phyloP scores from a whole-genome alignment of 2,888 invertebrate species.

The Apodemia mormo region DNA sequence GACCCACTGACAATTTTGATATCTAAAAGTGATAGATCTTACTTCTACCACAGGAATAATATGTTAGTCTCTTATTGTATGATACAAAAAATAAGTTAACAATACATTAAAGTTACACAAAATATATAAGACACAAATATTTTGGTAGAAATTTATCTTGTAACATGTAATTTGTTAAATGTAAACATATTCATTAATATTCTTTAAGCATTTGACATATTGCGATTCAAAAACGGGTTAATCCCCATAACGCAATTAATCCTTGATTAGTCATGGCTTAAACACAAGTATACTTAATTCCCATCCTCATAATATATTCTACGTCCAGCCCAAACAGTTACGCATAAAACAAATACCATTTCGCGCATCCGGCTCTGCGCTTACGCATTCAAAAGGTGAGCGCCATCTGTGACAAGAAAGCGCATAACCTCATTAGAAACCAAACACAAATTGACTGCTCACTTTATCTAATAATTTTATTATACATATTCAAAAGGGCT shows the following conservation, averaged over 20 bases:
- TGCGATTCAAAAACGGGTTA: constrained; percentile 8
- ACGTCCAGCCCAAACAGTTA: constrained; percentile 65
- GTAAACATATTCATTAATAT: neutral
- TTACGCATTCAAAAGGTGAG: constrained; percentile 72
- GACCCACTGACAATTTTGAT: too few relatives aligned
- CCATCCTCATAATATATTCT: constrained; percentile 59
- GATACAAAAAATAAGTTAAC: too few relatives aligned
- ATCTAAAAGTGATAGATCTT: too few relatives aligned
- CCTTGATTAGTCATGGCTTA: constrained; percentile 18
- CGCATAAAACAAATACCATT: constrained; percentile 70
- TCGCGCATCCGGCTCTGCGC: constrained; percentile 76
- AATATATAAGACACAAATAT: too few relatives aligned
- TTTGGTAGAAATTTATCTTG: neutral
- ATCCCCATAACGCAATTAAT: neutral
- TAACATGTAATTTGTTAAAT: neutral
- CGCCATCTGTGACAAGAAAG: constrained; percentile 79
- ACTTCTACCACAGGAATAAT: too few relatives aligned
- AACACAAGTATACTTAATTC: constrained; percentile 34
- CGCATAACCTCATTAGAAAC: constrained; percentile 81
- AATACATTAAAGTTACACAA: too few relatives aligned
- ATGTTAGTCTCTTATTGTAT: too few relatives aligned
- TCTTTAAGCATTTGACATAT: neutral
- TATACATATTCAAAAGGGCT: constrained; percentile 82
- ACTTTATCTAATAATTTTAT: constrained; percentile 78
- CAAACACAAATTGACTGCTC: constrained; percentile 72